Conservation (phyloP, 92 coral and sea anemone genomes). For the Bergia puertoricense region DNA sequence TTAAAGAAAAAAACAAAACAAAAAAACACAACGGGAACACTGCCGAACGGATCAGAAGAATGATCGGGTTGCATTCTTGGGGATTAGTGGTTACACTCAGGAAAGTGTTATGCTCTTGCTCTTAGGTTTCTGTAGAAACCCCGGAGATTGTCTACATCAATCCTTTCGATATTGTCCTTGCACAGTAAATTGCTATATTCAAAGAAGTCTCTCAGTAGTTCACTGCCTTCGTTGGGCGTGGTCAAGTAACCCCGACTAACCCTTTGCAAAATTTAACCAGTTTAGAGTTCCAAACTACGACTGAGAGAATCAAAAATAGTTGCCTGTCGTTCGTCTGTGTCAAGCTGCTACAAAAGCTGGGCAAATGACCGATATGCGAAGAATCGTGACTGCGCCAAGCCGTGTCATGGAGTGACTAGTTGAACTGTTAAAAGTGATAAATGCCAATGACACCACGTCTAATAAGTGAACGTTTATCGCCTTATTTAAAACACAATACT, state of each 20-base stretch:
- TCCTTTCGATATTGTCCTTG: neutral
- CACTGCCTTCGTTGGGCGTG: neutral
- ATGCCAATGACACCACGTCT: neutral
- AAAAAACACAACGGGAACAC: no score
- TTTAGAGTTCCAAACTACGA: neutral
- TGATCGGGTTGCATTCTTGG: neutral
- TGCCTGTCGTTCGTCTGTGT: neutral
- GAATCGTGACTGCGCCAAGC: neutral
- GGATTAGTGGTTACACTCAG: neutral
- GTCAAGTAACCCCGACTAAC: neutral
- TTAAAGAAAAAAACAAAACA: neutral
- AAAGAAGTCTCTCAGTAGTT: neutral
- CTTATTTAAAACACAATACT: neutral
- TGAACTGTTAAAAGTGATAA: neutral
- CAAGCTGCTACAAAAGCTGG: neutral
- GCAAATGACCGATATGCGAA: neutral
- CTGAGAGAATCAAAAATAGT: neutral
- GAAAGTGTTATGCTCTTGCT: neutral
- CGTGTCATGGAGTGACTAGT: neutral
- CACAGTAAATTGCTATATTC: neutral
- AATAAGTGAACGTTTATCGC: neutral
- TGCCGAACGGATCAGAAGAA: neutral
- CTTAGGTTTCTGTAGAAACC: slow-evolving; percentile 6
- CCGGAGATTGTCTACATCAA: neutral
- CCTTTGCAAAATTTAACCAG: neutral